phyloP scores from a whole-genome alignment of 2,888 invertebrate genomes.

The Drosophila robusta region DNA sequence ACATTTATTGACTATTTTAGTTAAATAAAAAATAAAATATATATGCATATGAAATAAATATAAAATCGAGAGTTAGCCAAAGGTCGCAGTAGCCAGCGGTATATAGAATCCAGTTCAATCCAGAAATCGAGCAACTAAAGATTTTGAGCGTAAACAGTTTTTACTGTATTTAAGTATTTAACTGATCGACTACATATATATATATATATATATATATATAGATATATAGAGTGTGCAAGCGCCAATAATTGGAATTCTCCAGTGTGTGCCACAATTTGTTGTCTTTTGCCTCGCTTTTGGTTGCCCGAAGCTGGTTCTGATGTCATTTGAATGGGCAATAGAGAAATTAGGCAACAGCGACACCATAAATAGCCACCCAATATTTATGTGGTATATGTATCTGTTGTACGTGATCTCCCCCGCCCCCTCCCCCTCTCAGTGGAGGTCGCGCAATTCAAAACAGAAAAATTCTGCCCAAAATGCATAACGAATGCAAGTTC shows the following conservation, averaged over 20 bases:
- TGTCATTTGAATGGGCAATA: constrained; percentile 23
- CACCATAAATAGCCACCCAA: constrained; percentile 14
- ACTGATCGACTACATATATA: neutral
- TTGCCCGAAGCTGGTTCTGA: constrained; percentile 16
- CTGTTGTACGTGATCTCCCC: neutral
- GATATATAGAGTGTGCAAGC: neutral
- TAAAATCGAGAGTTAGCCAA: too few species aligned
- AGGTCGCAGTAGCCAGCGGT: too few species aligned
- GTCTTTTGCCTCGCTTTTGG: constrained; percentile 13
- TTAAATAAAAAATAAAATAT: too few species aligned
- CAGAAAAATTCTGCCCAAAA: constrained; percentile 14
- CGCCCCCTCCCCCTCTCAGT: neutral
- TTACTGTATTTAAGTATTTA: constrained; percentile 8
- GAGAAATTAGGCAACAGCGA: constrained; percentile 20
- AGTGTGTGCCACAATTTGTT: constrained; percentile 10
- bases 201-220: neutral
- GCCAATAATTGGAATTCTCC: constrained; percentile 19
- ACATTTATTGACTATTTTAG: too few species aligned
- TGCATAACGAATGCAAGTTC: constrained; percentile 15
- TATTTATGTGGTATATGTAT: neutral
- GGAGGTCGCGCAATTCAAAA: neutral
- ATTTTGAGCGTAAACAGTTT: neutral
- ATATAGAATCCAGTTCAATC: neutral
- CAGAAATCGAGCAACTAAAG: neutral
- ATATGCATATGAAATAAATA: too few species aligned